These are phyloP conservation scores for Metacarcinus magister DNA, from an alignment of 2,888 invertebrate species.

Conservation along the genomic window DNA sequence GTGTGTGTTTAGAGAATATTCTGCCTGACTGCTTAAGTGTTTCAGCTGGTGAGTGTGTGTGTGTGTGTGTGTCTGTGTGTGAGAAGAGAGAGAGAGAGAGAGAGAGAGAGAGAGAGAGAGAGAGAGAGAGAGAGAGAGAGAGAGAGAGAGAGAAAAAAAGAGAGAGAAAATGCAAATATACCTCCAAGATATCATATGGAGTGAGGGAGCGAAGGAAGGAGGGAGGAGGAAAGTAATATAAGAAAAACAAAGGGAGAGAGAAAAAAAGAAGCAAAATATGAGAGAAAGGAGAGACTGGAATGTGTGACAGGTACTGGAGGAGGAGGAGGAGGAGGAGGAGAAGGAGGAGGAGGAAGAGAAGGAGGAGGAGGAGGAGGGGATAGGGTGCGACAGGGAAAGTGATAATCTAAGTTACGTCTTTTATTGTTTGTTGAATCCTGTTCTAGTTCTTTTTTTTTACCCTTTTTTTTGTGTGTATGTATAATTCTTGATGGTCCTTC, in stretches of 20 bases:
- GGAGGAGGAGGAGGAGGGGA: too few species aligned
- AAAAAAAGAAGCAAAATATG: too few species aligned
- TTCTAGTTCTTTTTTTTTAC: not conserved
- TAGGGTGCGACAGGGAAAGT: too few species aligned
- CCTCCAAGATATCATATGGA: not conserved
- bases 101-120: too few species aligned
- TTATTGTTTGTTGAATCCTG: not conserved
- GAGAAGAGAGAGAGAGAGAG: not conserved
- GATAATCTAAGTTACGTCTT: not conserved
- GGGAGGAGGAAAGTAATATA: not conserved
- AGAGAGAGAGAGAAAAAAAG: too few species aligned
- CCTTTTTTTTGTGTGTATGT: not conserved
- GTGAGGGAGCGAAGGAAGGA: not conserved
- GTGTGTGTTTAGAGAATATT: not conserved
- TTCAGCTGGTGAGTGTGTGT: not conserved
- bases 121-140: too few species aligned
- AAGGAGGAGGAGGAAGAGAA: too few species aligned
- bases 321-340: too few species aligned
- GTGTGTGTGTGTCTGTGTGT: constrained; percentile 27
- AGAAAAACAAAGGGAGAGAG: too few species aligned
- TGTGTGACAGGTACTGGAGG: too few species aligned
- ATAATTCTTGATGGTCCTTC: not conserved
- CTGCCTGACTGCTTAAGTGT: not conserved
- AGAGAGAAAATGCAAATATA: not conserved
- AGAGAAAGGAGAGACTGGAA: too few species aligned